Base-by-base conservation (phyloP, 2,113 vertebrate genomes). In the Choloepus hoffmanni region DNA sequence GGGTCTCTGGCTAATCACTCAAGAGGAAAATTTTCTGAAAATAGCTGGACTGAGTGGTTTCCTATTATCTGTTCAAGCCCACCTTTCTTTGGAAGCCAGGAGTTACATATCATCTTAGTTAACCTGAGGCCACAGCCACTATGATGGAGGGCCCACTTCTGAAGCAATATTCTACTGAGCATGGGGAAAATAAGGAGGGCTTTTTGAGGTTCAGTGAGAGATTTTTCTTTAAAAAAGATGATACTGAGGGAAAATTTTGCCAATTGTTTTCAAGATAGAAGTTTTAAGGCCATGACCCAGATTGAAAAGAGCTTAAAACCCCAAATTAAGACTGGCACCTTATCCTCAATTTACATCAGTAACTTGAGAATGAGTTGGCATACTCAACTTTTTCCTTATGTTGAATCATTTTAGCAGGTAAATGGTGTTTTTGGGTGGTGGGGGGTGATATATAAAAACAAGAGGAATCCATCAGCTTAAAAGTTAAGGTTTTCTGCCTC, bases 261-360 rank as follows among this genome's bases (percentile, higher is more conserved):
- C 70, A 79, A 55, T 77, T 95, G n/a, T 45, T 62, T 28, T 95
- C 48, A 26, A 96, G 60, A 81, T 33, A 82, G 87, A 96, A 89
- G 28, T 94, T 78, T 95, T 83, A 55, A 82, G 24, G 63, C 23
- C 53, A 21, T 89, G 26, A 79, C 45, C 65, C 7, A 76, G 63
- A 26, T 15, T 90, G 68, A 94, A 16, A 55, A n/a, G 77, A 65
- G 36, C 40, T 48, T 28, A 94, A 73, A 94, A 94, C 48, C 91
- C 79, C 60, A 92, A 68, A 72, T 89, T 67, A 89, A 83, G 85
- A 62, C 73, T 77, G 85, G 58, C 79, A 85, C 23, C 9, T 11
- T 67, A 36, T 76, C 43, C 48, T 87, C n/a, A 53, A 3, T 95
- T 94, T 72, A 53, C 36, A 93, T 90, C 83, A 81, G 30, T 48